Conservation (phyloP, 2,113 vertebrate genomes). For the Labrus mixtus region DNA sequence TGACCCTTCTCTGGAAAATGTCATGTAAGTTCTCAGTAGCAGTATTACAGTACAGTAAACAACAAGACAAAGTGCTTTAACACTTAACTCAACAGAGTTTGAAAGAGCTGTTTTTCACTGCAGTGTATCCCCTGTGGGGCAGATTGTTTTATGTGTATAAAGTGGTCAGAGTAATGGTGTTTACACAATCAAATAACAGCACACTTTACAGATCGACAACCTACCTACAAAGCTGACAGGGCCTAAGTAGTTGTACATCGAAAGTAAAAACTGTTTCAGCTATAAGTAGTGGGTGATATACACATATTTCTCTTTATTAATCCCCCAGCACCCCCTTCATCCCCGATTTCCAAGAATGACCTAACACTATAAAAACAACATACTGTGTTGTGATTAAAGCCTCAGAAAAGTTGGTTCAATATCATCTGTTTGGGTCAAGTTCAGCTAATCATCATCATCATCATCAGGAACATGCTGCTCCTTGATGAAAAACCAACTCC, state of each 20-base stretch:
- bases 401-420: background rate
- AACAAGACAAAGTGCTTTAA: background rate
- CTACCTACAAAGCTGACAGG: background rate
- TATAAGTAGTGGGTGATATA: no score
- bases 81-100: background rate
- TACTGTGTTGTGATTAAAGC: background rate
- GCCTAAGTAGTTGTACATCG: background rate
- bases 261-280: no score
- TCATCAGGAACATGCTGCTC: background rate
- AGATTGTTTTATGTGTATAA: background rate
- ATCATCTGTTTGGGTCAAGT: background rate
- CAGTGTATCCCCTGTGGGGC: background rate
- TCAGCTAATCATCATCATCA: background rate
- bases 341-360: no score
- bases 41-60: background rate
- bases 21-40: background rate
- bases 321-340: no score
- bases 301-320: no score
- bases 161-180: background rate
- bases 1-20: background rate
- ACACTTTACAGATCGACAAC: no score
- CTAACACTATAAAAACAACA: no score
- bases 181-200: background rate
- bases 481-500: no score
- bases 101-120: background rate